These are phyloP conservation scores for Acronicta alni DNA, from an alignment of 2,888 invertebrate species.

Conservation along the genomic window DNA sequence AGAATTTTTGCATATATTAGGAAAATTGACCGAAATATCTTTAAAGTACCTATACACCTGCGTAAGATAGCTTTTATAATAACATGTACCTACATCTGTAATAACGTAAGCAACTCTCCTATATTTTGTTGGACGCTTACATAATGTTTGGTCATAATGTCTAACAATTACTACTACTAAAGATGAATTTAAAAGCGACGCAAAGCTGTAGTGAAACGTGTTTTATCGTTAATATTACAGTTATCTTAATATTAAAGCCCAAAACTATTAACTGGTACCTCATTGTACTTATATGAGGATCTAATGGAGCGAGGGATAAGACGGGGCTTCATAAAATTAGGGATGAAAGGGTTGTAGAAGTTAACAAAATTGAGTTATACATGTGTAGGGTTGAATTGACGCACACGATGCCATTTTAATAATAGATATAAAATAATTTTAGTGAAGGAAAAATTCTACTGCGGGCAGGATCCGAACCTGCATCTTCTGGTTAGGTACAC, in stretches of 20 bases:
- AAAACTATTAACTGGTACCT: constrained; percentile 47
- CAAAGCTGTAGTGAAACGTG: constrained; percentile 11
- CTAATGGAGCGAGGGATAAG: constrained; percentile 64
- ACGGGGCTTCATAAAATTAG: constrained; percentile 62
- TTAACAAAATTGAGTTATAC: constrained; percentile 62
- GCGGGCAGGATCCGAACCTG: no score
- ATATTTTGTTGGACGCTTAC: constrained; percentile 23
- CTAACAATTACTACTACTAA: constrained; percentile 11
- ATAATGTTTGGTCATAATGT: background rate
- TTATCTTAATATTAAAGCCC: constrained; percentile 43
- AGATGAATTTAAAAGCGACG: constrained; percentile 8
- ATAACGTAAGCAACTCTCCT: constrained; percentile 4
- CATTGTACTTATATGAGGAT: constrained; percentile 36
- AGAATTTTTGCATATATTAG: constrained; percentile 28
- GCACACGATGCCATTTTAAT: constrained; percentile 6
- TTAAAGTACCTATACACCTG: constrained; percentile 45
- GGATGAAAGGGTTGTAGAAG: constrained; percentile 65
- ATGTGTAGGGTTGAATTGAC: constrained; percentile 31
- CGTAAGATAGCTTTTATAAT: constrained; percentile 30
- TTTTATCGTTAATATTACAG: constrained; percentile 27
- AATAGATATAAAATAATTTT: no score
- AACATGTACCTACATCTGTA: constrained; percentile 37
- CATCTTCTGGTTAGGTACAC: no score
- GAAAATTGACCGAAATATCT: constrained; percentile 30
- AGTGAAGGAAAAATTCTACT: no score